phyloP scores from a whole-genome alignment of 2,888 invertebrate species.

The Stenotaenia linearis region DNA sequence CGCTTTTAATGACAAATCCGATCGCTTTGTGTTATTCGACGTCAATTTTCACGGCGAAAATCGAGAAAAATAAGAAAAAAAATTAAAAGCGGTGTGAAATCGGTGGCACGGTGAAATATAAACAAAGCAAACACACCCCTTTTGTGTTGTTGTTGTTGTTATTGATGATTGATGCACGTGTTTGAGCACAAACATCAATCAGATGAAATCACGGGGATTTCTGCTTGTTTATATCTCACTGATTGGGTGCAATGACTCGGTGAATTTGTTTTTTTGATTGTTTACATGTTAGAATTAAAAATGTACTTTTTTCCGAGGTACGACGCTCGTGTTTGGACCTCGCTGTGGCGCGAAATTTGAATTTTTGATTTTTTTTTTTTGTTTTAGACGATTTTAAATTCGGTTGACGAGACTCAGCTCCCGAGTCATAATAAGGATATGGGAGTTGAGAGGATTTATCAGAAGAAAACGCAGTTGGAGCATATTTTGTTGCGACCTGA shows the following conservation, averaged over 20 bases:
- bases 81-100: not conserved
- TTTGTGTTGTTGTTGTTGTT: not conserved
- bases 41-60: not conserved
- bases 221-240: too few species aligned
- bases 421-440: too few species aligned
- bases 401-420: not conserved
- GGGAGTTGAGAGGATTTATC: conserved; percentile 89
- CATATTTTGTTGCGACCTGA: conserved; percentile 96
- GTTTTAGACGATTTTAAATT: not conserved
- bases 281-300: not conserved
- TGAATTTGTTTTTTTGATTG: not conserved
- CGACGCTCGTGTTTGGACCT: conserved; percentile 21
- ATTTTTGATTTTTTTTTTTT: too few species aligned
- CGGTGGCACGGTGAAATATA: not conserved
- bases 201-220: too few species aligned
- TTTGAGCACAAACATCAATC: too few species aligned
- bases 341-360: not conserved
- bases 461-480: conserved; percentile 96
- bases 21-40: not conserved
- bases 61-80: not conserved
- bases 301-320: not conserved
- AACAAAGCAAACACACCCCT: not conserved
- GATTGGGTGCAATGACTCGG: too few species aligned
- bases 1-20: not conserved
- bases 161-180: not conserved